These are phyloP conservation scores for Hyperopisus bebe DNA, from an alignment of 2,113 vertebrate species.

Conservation along the genomic window DNA sequence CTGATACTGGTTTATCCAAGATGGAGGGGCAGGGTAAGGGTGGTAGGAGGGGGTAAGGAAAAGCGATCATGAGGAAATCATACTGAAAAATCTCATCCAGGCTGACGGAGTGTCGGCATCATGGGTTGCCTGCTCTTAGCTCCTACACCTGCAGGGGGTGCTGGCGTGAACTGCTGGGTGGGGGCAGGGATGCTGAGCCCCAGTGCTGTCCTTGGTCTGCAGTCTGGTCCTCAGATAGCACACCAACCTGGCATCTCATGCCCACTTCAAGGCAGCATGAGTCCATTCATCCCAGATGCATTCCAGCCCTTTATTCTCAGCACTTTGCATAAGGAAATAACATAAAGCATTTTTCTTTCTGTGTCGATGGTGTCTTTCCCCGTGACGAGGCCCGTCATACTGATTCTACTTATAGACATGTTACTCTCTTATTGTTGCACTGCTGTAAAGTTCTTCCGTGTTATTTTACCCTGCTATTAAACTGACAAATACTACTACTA, in stretches of 20 bases:
- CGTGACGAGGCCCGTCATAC: neutral
- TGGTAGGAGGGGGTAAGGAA: conserved; percentile 49
- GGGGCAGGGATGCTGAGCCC: neutral
- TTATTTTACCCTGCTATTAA: neutral
- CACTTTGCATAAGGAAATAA: neutral
- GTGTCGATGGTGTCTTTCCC: neutral
- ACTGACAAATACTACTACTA: neutral
- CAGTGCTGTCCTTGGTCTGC: neutral
- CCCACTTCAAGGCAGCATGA: neutral
- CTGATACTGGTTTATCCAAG: conserved; percentile 37
- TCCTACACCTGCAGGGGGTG: neutral
- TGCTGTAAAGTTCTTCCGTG: neutral
- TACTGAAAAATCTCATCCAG: conserved; percentile 69
- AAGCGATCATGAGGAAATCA: conserved; percentile 69
- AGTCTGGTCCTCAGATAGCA: neutral
- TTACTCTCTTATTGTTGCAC: neutral
- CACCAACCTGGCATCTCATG: neutral
- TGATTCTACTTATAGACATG: neutral
- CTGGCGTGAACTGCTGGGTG: neutral
- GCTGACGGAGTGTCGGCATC: conserved; percentile 30
- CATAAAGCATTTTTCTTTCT: neutral
- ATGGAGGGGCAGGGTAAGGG: conserved; percentile 38
- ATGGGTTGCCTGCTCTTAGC: neutral
- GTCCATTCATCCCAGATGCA: neutral
- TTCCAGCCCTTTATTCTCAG: neutral